Conservation (phyloP, 2,888 invertebrate genomes). For the Mactromeris polynyma region DNA sequence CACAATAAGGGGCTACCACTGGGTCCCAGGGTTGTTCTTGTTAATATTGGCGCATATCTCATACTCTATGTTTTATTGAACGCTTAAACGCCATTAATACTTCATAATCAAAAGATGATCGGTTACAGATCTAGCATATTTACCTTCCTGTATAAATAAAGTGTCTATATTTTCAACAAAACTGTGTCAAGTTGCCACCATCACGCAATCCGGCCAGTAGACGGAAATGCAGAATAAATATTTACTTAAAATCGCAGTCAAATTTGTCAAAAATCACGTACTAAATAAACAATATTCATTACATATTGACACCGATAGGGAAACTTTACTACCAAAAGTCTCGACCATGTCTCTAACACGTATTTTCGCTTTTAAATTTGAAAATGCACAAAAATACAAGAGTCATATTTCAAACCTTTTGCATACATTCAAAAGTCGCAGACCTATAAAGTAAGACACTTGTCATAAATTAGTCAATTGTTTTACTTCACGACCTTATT, state of each 20-base stretch:
- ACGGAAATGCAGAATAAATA: constrained; percentile 36
- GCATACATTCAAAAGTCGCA: neutral
- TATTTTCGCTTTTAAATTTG: neutral
- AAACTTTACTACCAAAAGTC: neutral
- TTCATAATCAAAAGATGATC: too few species aligned
- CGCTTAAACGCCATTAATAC: too few species aligned
- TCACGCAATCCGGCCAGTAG: neutral
- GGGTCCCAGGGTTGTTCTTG: too few species aligned
- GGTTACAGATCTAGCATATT: neutral
- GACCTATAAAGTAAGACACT: neutral
- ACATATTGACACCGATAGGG: constrained; percentile 25
- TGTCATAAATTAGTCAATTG: neutral
- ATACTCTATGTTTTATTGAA: too few species aligned
- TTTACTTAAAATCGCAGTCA: constrained; percentile 25
- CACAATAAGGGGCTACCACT: too few species aligned
- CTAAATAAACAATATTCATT: constrained; percentile 53
- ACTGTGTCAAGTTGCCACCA: neutral
- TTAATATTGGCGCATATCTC: too few species aligned
- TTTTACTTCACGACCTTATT: neutral
- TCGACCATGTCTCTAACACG: neutral
- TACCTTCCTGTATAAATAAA: neutral
- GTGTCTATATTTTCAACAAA: neutral
- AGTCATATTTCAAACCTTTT: neutral
- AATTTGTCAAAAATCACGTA: constrained; percentile 31
- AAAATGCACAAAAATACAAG: neutral